Conservation (phyloP, 2,797 vertebrate species). For the Simalia tracyae region DNA sequence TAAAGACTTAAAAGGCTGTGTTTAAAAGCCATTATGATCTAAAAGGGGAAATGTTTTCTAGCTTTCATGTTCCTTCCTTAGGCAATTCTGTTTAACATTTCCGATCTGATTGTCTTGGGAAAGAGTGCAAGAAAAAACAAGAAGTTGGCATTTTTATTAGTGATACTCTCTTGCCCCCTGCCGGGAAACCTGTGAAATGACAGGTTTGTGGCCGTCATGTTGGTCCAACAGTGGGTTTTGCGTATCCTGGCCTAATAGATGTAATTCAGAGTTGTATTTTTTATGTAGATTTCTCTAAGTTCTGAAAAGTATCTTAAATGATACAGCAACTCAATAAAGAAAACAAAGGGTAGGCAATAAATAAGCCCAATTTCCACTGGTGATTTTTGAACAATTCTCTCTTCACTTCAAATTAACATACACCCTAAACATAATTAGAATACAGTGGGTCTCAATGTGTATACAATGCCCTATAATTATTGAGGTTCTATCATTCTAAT, state of each 20-base stretch:
- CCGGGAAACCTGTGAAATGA: slow-evolving; percentile 63
- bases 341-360: not conserved
- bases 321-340: not conserved
- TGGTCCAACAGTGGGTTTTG: not conserved
- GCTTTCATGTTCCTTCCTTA: slow-evolving; percentile 59
- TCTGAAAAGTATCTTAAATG: not conserved
- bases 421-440: not conserved
- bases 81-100: slow-evolving; percentile 63
- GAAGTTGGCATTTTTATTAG: slow-evolving; percentile 49
- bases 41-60: slow-evolving; percentile 59
- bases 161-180: slow-evolving; percentile 78
- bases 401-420: not conserved
- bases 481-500: not conserved
- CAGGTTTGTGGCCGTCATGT: not conserved
- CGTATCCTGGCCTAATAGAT: not conserved
- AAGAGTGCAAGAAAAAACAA: not conserved
- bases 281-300: not conserved
- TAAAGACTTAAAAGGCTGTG: slow-evolving; percentile 60
- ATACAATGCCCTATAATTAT: not conserved
- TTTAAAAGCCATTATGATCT: slow-evolving; percentile 68
- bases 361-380: not conserved
- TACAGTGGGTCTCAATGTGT: not conserved
- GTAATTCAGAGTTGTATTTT: not conserved
- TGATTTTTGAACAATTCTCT: not conserved
- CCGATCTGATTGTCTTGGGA: slow-evolving; percentile 39